Evolutionary conservation across 2,113 vertebrate genomes (phyloP).

Genomic region (Silurus asotus): DNA sequence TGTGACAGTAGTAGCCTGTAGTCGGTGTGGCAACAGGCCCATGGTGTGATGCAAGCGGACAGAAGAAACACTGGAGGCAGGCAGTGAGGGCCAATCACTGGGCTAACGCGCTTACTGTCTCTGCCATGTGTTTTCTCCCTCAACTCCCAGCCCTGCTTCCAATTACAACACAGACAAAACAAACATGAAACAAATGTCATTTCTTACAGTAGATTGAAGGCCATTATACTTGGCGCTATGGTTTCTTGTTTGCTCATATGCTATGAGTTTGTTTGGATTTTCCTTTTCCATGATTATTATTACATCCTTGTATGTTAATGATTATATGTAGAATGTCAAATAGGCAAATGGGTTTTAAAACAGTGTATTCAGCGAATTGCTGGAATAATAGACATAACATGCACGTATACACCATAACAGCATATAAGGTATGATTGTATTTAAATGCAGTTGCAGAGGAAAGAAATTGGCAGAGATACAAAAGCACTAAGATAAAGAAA

Average conservation of each 20-base stretch:
- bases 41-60: conserved; percentile 41
- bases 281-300: conserved; percentile 24
- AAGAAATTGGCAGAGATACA: background rate
- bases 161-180: conserved; percentile 56
- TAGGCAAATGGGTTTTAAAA: background rate
- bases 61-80: conserved; percentile 38
- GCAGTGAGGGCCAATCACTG: conserved; percentile 28
- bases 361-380: background rate
- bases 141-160: conserved; percentile 42
- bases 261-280: conserved; percentile 37
- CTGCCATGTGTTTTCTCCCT: conserved; percentile 43
- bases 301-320: conserved; percentile 39
- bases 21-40: conserved; percentile 14
- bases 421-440: background rate
- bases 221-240: conserved; percentile 20
- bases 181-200: conserved; percentile 53
- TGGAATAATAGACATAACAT: conserved; percentile 7
- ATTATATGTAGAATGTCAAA: conserved; percentile 19
- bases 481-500: background rate
- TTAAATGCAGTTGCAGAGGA: background rate
- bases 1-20: conserved; percentile 33
- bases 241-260: conserved; percentile 29
- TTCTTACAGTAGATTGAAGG: conserved; percentile 39
- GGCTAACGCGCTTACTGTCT: conserved; percentile 33
- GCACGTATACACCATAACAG: background rate